These are phyloP conservation scores for Emys orbicularis DNA, from an alignment of 2,797 vertebrate genomes.

Conservation along the genomic window DNA sequence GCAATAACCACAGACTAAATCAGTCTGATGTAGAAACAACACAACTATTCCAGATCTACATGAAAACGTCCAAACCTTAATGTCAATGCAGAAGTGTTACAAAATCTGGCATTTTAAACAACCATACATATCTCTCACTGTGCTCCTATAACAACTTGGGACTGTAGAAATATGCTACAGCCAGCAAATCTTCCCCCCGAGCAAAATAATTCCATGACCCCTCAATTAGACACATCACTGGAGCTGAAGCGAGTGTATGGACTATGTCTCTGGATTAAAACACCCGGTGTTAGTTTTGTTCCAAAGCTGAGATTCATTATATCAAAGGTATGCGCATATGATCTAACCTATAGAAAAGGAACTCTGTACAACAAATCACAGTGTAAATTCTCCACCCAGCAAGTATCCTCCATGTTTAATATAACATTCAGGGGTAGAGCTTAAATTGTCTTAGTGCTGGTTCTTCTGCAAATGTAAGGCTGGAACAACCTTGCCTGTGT, in stretches of 20 bases:
- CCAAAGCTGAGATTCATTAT: background rate
- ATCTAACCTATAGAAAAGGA: background rate
- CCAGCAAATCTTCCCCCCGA: background rate
- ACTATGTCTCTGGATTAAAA: background rate
- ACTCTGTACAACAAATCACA: background rate
- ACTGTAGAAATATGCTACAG: background rate
- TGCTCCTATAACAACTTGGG: background rate
- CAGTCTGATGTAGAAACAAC: background rate
- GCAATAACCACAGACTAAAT: background rate
- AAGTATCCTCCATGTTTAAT: background rate
- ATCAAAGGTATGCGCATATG: background rate
- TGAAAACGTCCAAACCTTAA: background rate
- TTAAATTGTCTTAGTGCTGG: background rate
- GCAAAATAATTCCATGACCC: background rate
- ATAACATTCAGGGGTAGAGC: background rate
- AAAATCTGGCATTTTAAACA: background rate
- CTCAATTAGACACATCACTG: background rate
- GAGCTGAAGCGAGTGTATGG: background rate
- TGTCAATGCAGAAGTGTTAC: background rate
- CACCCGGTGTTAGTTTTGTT: background rate
- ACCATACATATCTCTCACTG: background rate
- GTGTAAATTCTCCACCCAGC: background rate
- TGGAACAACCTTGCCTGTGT: background rate
- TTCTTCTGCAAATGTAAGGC: background rate
- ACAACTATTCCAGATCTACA: background rate